Percentiles rank a stretch among this genome's conserved stretches.
These are phyloP conservation scores for Pangasius krempfi DNA, from an alignment of 2,797 vertebrate genomes.

Conservation along the genomic window DNA sequence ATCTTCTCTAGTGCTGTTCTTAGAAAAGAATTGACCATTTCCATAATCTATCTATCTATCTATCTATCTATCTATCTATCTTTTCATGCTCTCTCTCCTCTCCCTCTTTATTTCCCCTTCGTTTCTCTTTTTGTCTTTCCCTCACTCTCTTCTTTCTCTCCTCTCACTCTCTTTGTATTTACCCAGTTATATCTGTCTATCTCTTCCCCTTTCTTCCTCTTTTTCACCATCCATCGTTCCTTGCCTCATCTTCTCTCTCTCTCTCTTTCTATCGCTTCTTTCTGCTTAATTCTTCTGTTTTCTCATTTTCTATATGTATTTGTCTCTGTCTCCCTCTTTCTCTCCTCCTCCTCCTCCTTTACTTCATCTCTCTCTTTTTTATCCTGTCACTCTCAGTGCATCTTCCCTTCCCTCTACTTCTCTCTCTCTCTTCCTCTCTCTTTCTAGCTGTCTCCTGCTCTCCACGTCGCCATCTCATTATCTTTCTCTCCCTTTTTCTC, in stretches of 20 bases:
- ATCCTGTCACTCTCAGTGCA: background rate
- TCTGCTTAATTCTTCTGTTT: background rate
- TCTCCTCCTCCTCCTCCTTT: conserved; percentile 13
- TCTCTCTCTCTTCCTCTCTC: conserved; percentile 34
- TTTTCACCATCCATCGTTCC: background rate
- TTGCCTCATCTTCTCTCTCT: background rate
- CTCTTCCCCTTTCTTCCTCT: background rate
- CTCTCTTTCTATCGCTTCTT: background rate
- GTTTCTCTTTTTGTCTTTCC: background rate
- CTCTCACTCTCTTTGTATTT: background rate
- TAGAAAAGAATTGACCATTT: background rate
- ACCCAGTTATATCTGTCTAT: background rate
- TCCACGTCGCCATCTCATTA: background rate
- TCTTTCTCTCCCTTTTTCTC: background rate
- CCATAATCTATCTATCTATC: background rate
- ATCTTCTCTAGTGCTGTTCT: background rate
- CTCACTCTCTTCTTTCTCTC: background rate
- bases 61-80: background rate
- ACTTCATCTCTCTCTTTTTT: background rate
- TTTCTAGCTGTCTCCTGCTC: background rate
- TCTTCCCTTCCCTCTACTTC: conserved; percentile 18
- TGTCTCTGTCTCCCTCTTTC: background rate
- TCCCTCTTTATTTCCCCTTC: background rate
- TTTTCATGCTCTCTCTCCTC: background rate
- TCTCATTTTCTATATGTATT: background rate